Evolutionary conservation across 2,113 vertebrate genomes (phyloP).

Genomic region (Zosterops japonicus): DNA sequence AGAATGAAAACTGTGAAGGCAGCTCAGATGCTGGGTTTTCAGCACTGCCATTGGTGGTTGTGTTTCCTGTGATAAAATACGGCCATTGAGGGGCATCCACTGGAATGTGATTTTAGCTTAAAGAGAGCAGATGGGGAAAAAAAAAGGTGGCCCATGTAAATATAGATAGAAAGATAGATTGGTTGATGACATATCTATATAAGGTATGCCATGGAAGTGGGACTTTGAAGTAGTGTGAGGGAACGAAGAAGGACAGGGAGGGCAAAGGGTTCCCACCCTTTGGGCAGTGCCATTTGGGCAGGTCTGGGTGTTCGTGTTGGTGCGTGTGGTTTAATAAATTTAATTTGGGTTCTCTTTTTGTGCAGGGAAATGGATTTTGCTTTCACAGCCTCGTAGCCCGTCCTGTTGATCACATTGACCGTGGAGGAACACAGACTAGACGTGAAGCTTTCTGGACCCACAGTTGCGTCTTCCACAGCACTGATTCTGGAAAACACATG

Average conservation of each 20-base stretch:
- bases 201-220: not conserved
- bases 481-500: constrained; percentile 51
- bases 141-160: not conserved
- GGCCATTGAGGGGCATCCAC: not conserved
- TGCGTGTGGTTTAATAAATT: not conserved
- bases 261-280: not conserved
- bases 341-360: constrained; percentile 8
- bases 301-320: no score
- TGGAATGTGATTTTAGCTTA: not conserved
- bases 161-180: not conserved
- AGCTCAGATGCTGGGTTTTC: not conserved
- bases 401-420: constrained; percentile 59
- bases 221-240: not conserved
- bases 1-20: not conserved
- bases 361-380: constrained; percentile 66
- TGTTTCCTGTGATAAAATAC: not conserved
- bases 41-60: not conserved
- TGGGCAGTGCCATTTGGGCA: rapidly evolving
- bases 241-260: not conserved
- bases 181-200: not conserved
- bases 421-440: constrained; percentile 41
- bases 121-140: not conserved
- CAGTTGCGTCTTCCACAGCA: constrained; percentile 55
- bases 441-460: constrained; percentile 56
- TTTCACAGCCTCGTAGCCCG: constrained; percentile 40